phyloP scores from a whole-genome alignment of 2,888 invertebrate genomes.

The Ornithoptera alexandrae region DNA sequence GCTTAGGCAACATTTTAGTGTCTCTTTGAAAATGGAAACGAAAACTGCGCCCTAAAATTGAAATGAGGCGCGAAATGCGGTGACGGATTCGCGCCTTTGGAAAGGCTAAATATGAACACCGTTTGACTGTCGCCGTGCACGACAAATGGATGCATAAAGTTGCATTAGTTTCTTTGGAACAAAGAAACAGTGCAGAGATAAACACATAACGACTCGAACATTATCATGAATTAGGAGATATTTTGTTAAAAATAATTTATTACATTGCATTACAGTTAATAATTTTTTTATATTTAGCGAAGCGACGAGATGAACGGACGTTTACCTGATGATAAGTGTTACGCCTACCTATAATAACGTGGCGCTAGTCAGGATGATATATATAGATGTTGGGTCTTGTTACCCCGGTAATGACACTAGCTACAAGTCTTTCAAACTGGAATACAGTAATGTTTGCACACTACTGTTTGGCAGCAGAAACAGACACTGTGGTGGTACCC shows the following conservation, averaged over 20 bases:
- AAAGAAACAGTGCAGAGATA: neutral
- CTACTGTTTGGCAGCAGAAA: no score
- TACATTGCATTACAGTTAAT: no score
- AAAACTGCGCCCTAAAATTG: slow-evolving; percentile 64
- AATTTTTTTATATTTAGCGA: no score
- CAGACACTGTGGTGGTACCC: no score
- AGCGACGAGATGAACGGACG: no score
- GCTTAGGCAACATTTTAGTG: slow-evolving; percentile 71
- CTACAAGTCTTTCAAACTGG: no score
- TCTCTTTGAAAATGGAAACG: slow-evolving; percentile 70
- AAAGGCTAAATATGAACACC: slow-evolving; percentile 55
- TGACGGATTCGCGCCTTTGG: slow-evolving; percentile 60
- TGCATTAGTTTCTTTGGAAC: slow-evolving; percentile 12
- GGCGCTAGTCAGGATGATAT: no score
- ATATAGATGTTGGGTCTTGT: no score
- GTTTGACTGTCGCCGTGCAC: slow-evolving; percentile 38
- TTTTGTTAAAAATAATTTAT: neutral
- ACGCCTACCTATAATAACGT: no score
- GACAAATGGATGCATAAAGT: slow-evolving; percentile 27
- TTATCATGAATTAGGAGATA: neutral
- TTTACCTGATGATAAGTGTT: no score
- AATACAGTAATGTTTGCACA: no score
- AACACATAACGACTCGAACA: neutral
- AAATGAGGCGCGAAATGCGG: slow-evolving; percentile 67
- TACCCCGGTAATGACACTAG: no score